Conservation (phyloP, 2,888 invertebrate species). For the Brachycybe producta region DNA sequence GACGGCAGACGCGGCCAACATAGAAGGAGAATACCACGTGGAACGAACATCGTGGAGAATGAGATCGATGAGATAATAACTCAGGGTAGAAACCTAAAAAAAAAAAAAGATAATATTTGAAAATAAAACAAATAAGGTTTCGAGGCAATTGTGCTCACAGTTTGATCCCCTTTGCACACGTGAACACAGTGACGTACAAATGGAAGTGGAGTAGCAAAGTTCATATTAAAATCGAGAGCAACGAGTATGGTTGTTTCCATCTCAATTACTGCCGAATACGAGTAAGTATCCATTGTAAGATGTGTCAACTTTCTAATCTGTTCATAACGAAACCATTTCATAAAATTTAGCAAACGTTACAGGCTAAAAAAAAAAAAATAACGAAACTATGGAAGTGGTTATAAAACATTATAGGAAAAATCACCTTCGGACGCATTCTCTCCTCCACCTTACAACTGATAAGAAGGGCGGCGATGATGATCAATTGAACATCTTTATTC, state of each 20-base stretch:
- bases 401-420: neutral
- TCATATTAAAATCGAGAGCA: too few species aligned
- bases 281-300: too few species aligned
- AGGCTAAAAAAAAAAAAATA: neutral
- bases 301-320: too few species aligned
- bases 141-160: too few species aligned
- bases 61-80: slow-evolving; percentile 1
- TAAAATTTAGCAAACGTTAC: too few species aligned
- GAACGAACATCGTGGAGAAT: neutral
- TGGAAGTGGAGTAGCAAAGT: too few species aligned
- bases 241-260: too few species aligned
- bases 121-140: neutral
- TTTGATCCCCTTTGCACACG: too few species aligned
- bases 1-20: slow-evolving; percentile 4
- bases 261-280: too few species aligned
- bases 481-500: slow-evolving; percentile 2
- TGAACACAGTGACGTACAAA: too few species aligned
- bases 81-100: neutral
- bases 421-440: slow-evolving; percentile 5
- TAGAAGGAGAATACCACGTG: neutral
- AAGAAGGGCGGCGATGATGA: neutral
- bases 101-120: neutral
- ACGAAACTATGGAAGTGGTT: neutral
- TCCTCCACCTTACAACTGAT: slow-evolving; percentile 10
- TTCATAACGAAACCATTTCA: too few species aligned